Percentiles rank a stretch among this genome's conserved stretches.
Conservation (phyloP, 2,888 invertebrate species). For the Xestoiulus laeticollis region DNA sequence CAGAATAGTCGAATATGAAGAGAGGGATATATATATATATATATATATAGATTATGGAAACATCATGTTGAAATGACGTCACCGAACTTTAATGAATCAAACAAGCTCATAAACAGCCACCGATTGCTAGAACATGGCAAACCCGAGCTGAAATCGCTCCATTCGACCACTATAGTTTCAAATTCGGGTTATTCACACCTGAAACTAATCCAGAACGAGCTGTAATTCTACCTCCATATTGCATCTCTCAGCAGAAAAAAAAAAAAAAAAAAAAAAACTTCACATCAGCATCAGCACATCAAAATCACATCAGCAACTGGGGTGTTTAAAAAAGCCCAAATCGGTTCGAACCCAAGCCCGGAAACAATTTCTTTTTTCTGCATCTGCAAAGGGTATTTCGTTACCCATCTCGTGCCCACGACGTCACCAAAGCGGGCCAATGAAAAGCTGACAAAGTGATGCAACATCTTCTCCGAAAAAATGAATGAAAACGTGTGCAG, state of each 20-base stretch:
- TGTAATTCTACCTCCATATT: background rate
- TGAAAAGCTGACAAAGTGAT: background rate
- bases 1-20: background rate
- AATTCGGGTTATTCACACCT: background rate
- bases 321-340: background rate
- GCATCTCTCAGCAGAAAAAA: background rate
- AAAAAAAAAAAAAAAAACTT: background rate
- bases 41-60: background rate
- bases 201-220: background rate
- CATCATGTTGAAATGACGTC: background rate
- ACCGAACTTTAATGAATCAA: background rate
- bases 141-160: background rate
- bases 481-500: slow-evolving; percentile 1
- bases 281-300: background rate
- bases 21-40: no score
- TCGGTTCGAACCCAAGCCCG: background rate
- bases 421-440: no score
- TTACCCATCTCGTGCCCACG: background rate
- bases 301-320: background rate
- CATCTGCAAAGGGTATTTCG: background rate
- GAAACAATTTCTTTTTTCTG: background rate
- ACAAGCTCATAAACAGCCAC: background rate
- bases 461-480: background rate
- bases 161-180: background rate
- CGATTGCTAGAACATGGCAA: background rate